Percentiles rank a stretch among this genome's conserved stretches.
Evolutionary conservation across 2,888 invertebrate species (phyloP).

Genomic region (Punctoribates punctum): DNA sequence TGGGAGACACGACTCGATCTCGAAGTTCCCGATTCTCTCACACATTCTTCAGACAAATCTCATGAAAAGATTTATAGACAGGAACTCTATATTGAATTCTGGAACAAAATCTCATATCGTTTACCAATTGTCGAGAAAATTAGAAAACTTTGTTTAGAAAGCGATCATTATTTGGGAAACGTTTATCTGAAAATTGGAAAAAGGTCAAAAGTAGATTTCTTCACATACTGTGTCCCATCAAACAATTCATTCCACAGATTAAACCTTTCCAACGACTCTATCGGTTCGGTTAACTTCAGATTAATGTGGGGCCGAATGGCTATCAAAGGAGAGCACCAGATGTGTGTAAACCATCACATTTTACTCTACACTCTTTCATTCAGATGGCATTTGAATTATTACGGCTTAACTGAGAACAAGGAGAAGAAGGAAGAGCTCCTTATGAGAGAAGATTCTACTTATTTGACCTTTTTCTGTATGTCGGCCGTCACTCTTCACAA

Average conservation of each 20-base stretch:
- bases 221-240: neutral
- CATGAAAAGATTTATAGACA: neutral
- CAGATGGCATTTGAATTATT: neutral
- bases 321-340: neutral
- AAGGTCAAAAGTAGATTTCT: neutral
- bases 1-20: neutral
- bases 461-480: neutral
- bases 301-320: neutral
- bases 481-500: neutral
- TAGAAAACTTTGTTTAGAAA: neutral
- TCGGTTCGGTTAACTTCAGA: neutral
- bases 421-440: neutral
- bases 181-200: conserved; percentile 1
- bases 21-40: neutral
- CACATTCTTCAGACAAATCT: neutral
- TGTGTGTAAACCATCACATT: neutral
- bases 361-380: neutral
- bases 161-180: neutral
- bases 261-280: neutral
- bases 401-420: too few relatives aligned
- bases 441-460: neutral
- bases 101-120: neutral
- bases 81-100: neutral
- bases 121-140: neutral
- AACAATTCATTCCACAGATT: neutral